Base-by-base conservation (phyloP, 2,797 vertebrate species). In the Sebastes trivittatus region DNA sequence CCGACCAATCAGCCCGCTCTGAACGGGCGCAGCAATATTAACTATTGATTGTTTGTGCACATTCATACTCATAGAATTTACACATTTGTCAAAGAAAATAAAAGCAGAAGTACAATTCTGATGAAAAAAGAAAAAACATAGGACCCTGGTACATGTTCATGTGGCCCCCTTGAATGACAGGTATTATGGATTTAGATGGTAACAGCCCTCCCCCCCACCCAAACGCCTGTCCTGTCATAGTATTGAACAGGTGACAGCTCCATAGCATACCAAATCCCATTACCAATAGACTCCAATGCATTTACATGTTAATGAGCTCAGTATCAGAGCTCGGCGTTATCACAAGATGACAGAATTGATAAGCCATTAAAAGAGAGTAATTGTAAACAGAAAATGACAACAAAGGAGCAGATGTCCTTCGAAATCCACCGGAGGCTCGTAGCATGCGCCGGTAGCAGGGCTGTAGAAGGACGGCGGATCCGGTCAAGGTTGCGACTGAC, bases 251-350 rank as follows among this genome's bases (percentile, higher is more conserved):
- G 75, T 83, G 76, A 90, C 75, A 78, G 74, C 82, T 75, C 78
- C 46, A 69, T 60, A 86, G 85, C 30, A 61, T 49, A 72, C 73
- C 60, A 72, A 86, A 88, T 89, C 89, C 81, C 83, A 86, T 91
- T 82, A 81, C 81, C 90, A 80, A 88, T 89, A 87, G 88, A 86
- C 83, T 83, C 77, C 34, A 27, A 25, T 60, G 78, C 87, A 91
- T 93, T 91, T 89, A 90, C 85, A 94, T 93, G 88, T 86, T 90
- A 94, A 94, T 92, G 88, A 91, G 82, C 75, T 74, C 69, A 11
- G 86, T 90, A 93, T 94, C 90, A 92, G 89, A 92, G 92, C 81
- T 69, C 72, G 2, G 67, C 58, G 77, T 85, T 92, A 92, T 92
- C 90, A 79, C 86, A 87, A 80, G 82, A 90, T 87, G 90, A 86